phyloP scores from a whole-genome alignment of 2,113 vertebrate genomes.

The Ariopsis seemanni region DNA sequence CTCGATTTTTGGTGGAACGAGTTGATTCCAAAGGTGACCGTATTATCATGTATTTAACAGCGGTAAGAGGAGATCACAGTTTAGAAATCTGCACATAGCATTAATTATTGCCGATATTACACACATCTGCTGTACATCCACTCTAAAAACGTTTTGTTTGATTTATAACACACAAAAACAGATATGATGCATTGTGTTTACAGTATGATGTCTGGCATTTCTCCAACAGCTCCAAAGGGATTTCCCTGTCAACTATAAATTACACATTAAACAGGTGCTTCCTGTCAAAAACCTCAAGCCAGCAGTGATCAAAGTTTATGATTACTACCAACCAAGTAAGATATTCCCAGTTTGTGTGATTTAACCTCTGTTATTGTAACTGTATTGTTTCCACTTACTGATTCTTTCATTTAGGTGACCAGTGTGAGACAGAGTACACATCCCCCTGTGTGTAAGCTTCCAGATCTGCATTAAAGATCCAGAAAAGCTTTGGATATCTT shows the following conservation, averaged over 20 bases:
- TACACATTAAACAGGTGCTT: constrained; percentile 70
- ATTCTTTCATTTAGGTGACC: constrained; percentile 60
- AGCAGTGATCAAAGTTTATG: constrained; percentile 77
- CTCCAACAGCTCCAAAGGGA: constrained; percentile 51
- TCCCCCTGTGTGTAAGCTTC: constrained; percentile 44
- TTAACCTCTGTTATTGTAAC: background rate
- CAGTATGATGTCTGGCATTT: background rate
- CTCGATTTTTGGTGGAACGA: constrained; percentile 50
- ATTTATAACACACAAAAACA: background rate
- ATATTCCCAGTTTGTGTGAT: background rate
- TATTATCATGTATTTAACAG: constrained; percentile 61
- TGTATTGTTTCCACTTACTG: background rate
- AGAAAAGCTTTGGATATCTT: background rate
- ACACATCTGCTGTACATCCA: background rate
- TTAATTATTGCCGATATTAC: background rate
- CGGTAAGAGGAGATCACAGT: constrained; percentile 56
- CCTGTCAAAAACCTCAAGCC: constrained; percentile 76
- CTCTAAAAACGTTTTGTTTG: background rate
- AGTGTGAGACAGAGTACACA: constrained; percentile 62
- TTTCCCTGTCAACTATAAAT: constrained; percentile 40
- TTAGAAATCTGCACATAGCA: background rate
- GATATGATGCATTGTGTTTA: background rate
- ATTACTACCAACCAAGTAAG: constrained; percentile 86
- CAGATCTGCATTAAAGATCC: background rate
- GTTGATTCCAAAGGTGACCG: constrained; percentile 62